phyloP scores from a whole-genome alignment of 2,888 invertebrate genomes.

The Elysia crispata region DNA sequence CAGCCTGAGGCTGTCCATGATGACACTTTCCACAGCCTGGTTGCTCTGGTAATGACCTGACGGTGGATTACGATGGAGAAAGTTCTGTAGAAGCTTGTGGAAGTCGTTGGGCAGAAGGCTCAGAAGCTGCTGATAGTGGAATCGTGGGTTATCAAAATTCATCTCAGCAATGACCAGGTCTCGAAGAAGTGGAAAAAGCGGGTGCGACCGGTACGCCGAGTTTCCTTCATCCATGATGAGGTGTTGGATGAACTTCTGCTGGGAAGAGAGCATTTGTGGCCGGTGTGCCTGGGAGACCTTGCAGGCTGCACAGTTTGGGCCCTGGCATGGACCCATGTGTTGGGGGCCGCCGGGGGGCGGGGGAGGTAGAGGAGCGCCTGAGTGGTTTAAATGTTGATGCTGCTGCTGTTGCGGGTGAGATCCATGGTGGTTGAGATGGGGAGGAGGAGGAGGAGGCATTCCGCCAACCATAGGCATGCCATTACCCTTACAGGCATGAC shows the following conservation, averaged over 20 bases:
- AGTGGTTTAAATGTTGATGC: slow-evolving; percentile 16
- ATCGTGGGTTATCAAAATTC: slow-evolving; percentile 75
- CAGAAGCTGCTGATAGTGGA: slow-evolving; percentile 75
- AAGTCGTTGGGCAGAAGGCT: slow-evolving; percentile 75
- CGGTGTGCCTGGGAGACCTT: slow-evolving; percentile 62
- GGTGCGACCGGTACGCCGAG: slow-evolving; percentile 75
- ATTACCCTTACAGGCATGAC: no score
- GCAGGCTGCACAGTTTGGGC: slow-evolving; percentile 67
- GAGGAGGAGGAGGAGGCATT: background rate
- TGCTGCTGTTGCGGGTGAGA: slow-evolving; percentile 34
- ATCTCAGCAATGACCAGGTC: slow-evolving; percentile 77
- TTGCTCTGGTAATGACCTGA: slow-evolving; percentile 72
- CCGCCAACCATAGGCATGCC: no score
- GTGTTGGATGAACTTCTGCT: slow-evolving; percentile 74
- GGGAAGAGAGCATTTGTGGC: slow-evolving; percentile 70
- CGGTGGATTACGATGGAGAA: slow-evolving; percentile 73
- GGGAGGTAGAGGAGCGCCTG: slow-evolving; percentile 3
- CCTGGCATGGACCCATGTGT: slow-evolving; percentile 51
- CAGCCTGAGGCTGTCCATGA: slow-evolving; percentile 75
- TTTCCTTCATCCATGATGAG: slow-evolving; percentile 74
- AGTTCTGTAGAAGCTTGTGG: slow-evolving; percentile 75
- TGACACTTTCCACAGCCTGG: slow-evolving; percentile 74
- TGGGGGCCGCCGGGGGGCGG: slow-evolving; percentile 1
- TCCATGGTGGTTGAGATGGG: slow-evolving; percentile 29
- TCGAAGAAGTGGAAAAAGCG: slow-evolving; percentile 75